Base-by-base conservation (phyloP, 2,113 vertebrate species). In the Triplophysa dalaica region DNA sequence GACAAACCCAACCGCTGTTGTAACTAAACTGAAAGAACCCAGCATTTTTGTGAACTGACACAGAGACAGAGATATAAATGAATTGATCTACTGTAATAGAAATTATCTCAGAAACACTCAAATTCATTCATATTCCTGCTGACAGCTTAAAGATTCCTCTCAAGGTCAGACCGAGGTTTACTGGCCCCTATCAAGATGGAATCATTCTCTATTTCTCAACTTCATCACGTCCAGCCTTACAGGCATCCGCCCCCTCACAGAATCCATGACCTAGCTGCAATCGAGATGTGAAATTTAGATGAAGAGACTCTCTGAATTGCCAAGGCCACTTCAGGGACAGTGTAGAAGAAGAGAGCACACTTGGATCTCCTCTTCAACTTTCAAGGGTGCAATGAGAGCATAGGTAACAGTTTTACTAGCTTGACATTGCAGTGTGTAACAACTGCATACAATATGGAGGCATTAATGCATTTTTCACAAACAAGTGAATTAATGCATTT, bases 111-210 rank as follows among this genome's bases (percentile, higher is more conserved):
- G 48, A 50, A 50, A 2, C 12, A 50, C 48, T 12, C 11, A 13
- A 14, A 50, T 50, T 54, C 16, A 70, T 70, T 54, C 33, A 13
- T 17, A 70, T 70, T 70, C 48, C 52, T 13, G 56, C 41, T 69
- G 66, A 52, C 21, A 24, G 56, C 67, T 41, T 26, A 68, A 56
- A 73, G 52, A 24, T 68, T 48, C 65, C 4, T 63, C 56, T 43
- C 82, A 85, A 89, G 85, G 75, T 89, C 79, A 21, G 3, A 48
- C 7, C 45, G 81, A 82, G 81, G 76, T 63, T 78, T 82, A 87
- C 78, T 81, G 81, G 85, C 73, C 84, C 33, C 81, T 70, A 83
- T 88, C 88, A 87, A 17, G 83, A 52, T 70, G 70, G 72, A 73
- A 77, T 85, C 79, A 64, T 70, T 72, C 50, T 83, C 52, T 72